A percentile compares a stretch with the other conserved stretches of the same genome.
phyloP scores from a whole-genome alignment of 2,113 vertebrate species.

The Tyto alba region DNA sequence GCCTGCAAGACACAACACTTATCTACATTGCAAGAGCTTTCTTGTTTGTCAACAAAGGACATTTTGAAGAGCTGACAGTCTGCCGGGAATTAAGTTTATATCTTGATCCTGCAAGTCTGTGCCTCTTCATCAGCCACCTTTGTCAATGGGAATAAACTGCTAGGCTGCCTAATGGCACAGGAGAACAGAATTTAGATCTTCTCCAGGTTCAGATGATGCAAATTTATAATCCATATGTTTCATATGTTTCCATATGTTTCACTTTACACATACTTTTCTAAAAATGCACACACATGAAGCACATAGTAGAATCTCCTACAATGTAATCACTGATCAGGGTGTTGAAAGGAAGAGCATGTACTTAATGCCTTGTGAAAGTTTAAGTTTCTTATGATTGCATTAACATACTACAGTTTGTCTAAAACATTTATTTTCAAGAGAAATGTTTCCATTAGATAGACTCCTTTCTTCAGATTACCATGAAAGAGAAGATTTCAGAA shows the following conservation, averaged over 20 bases:
- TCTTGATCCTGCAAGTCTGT: neutral
- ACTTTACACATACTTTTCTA: neutral
- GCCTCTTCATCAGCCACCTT: neutral
- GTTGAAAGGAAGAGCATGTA: neutral
- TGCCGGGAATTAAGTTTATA: neutral
- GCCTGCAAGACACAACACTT: neutral
- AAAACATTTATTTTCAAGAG: neutral
- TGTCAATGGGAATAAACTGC: neutral
- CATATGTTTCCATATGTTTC: neutral
- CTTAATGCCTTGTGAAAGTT: neutral
- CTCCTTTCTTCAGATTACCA: neutral
- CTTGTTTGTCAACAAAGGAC: neutral
- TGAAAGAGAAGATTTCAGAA: neutral
- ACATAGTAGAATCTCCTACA: neutral
- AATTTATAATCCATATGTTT: neutral
- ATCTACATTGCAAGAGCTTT: neutral
- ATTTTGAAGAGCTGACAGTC: neutral
- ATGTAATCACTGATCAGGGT: neutral
- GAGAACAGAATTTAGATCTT: neutral
- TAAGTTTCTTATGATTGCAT: neutral
- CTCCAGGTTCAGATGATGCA: neutral
- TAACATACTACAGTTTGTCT: neutral
- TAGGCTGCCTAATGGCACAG: neutral
- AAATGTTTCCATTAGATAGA: neutral
- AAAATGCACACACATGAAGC: neutral